Evolutionary conservation across 1,140 invertebrate genomes (phyloP).

Genomic region (Penaeus japonicus): DNA sequence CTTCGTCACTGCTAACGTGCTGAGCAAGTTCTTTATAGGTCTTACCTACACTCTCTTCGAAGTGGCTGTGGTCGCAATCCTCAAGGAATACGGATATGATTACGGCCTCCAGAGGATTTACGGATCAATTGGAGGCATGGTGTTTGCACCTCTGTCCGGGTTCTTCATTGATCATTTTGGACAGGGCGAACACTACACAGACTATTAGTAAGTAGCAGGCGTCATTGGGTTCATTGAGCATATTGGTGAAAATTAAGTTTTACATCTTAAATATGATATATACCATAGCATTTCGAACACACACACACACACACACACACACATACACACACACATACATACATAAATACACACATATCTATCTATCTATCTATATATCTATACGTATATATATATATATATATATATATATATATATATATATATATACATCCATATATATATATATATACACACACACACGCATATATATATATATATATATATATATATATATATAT

Average conservation of each 20-base stretch:
- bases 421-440: not conserved
- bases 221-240: not conserved
- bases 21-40: constrained; percentile 41
- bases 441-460: not conserved
- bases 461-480: not conserved
- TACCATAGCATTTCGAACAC: too few relatives aligned
- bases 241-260: not conserved
- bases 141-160: constrained; percentile 52
- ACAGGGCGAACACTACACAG: constrained; percentile 37
- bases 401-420: not conserved
- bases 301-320: too few relatives aligned
- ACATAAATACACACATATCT: not conserved
- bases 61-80: constrained; percentile 51
- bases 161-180: constrained; percentile 53
- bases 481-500: not conserved
- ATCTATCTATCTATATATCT: not conserved
- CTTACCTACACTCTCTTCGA: constrained; percentile 55
- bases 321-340: not conserved
- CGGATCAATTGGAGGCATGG: constrained; percentile 57
- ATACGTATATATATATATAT: not conserved
- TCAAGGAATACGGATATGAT: constrained; percentile 51
- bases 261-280: not conserved
- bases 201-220: constrained; percentile 50
- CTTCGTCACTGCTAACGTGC: constrained; percentile 42
- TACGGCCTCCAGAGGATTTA: constrained; percentile 57